Evolutionary conservation across 2,113 vertebrate genomes (phyloP).

Genomic region (Trematocara stigmaticum): DNA sequence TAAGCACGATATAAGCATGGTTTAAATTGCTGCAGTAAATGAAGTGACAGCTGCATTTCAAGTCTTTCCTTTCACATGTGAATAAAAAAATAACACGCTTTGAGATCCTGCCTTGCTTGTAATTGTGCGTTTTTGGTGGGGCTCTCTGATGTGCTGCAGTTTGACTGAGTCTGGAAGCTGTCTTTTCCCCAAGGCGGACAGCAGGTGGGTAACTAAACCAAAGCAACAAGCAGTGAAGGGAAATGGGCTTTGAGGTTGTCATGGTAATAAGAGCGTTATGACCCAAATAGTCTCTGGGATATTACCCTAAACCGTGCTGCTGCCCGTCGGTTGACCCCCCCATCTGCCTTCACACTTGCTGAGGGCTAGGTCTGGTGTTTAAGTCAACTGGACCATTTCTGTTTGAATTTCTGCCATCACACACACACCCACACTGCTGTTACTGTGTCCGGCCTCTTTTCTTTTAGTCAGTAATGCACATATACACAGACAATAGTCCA

Average conservation of each 20-base stretch:
- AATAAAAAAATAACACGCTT: slow-evolving; percentile 3
- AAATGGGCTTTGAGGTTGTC: slow-evolving; percentile 57
- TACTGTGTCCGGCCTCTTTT: neutral
- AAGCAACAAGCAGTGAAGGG: slow-evolving; percentile 38
- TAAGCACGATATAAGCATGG: neutral
- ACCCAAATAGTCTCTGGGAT: slow-evolving; percentile 56
- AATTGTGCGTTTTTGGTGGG: neutral
- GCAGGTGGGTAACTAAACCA: slow-evolving; percentile 57
- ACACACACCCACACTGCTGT: slow-evolving; percentile 6
- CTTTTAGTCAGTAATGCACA: neutral
- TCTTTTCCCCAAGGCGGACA: slow-evolving; percentile 10
- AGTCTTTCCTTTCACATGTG: neutral
- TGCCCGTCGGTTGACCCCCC: neutral
- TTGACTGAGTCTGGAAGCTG: slow-evolving; percentile 28
- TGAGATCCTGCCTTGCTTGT: neutral
- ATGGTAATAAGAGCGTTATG: slow-evolving; percentile 47
- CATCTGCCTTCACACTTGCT: neutral
- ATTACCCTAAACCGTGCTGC: slow-evolving; percentile 7
- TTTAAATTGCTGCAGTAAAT: neutral
- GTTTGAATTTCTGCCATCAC: slow-evolving; percentile 39
- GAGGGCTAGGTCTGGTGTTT: slow-evolving; percentile 6
- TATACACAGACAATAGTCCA: slow-evolving; percentile 34
- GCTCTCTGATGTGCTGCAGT: slow-evolving; percentile 3
- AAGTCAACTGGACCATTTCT: slow-evolving; percentile 21
- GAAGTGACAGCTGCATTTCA: neutral